phyloP scores from a whole-genome alignment of 2,797 vertebrate genomes.

The Babyrousa celebensis region DNA sequence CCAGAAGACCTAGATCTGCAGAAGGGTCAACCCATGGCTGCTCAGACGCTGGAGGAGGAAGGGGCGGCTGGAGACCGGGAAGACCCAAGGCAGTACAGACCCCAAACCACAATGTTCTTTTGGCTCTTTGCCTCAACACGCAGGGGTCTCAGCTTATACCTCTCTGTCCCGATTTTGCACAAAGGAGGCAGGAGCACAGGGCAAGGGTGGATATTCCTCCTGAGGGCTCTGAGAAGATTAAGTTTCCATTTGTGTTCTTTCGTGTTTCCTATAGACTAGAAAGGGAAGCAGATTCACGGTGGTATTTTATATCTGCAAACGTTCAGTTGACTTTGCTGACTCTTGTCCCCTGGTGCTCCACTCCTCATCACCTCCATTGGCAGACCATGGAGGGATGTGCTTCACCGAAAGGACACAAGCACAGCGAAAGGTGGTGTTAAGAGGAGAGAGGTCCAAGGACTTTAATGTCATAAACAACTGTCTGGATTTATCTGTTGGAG shows the following conservation, averaged over 20 bases:
- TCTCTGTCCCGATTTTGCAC: slow-evolving; percentile 8
- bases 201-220: background rate
- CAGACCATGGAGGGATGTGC: background rate
- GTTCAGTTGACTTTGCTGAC: background rate
- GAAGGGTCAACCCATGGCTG: background rate
- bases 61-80: background rate
- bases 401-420: background rate
- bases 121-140: background rate
- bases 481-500: background rate
- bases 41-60: background rate
- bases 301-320: slow-evolving; percentile 25
- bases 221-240: background rate
- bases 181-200: background rate
- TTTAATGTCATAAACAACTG: background rate
- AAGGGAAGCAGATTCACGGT: background rate
- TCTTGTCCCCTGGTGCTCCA: background rate
- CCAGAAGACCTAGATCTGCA: background rate
- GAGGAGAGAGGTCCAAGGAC: background rate
- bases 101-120: background rate
- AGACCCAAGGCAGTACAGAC: background rate
- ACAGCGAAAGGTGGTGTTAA: background rate
- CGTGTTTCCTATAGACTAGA: background rate
- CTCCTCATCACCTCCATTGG: background rate
- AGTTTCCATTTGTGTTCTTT: background rate
- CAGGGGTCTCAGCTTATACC: background rate